These are phyloP conservation scores for Nasua narica DNA, from an alignment of 2,797 vertebrate species.

Conservation along the genomic window DNA sequence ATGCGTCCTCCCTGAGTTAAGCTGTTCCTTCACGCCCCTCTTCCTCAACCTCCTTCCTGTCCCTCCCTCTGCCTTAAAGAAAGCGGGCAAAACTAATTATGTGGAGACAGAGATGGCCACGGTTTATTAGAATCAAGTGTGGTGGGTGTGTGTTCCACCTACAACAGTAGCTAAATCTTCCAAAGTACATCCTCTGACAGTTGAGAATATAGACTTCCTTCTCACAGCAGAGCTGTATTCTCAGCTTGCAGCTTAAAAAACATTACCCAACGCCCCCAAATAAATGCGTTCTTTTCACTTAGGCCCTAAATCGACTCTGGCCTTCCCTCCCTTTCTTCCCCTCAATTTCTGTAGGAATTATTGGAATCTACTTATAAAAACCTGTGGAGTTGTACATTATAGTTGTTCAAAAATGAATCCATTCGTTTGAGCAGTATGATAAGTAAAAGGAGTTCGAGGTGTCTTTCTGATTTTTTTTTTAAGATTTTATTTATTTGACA, in stretches of 20 bases:
- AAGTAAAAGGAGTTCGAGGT: conserved; percentile 15
- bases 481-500: too few relatives aligned
- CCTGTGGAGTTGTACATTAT: not conserved
- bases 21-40: not conserved
- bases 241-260: conserved; percentile 47
- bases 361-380: conserved; percentile 40
- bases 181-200: not conserved
- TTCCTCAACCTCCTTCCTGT: not conserved
- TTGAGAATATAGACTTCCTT: conserved; percentile 22
- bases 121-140: not conserved
- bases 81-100: conserved; percentile 9
- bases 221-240: conserved; percentile 34
- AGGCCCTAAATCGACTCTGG: not conserved
- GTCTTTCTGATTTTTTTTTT: not conserved
- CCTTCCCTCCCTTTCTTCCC: conserved; percentile 39
- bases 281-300: conserved; percentile 4
- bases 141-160: not conserved
- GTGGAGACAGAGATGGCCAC: not conserved
- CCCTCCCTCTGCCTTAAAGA: not conserved
- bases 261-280: not conserved
- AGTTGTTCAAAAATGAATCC: not conserved
- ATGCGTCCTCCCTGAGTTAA: not conserved
- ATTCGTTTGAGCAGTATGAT: not conserved
- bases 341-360: conserved; percentile 54
- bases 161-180: not conserved